Percentiles rank a stretch among this genome's conserved stretches.
phyloP scores from a whole-genome alignment of 2,113 vertebrate genomes.

The Microcebus ravelobensis region DNA sequence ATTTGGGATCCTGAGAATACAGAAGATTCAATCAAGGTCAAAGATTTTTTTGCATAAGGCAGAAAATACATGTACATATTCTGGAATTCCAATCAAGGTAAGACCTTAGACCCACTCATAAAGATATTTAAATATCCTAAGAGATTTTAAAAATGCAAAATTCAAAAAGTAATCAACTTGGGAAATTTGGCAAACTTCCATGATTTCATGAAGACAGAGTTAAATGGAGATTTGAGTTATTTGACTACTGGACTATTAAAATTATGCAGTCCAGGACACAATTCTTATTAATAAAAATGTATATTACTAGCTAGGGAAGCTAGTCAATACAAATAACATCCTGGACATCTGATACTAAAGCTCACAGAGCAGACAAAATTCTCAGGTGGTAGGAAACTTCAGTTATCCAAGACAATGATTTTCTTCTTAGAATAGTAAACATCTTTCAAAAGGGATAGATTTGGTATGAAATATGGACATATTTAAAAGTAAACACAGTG shows the following conservation, averaged over 20 bases:
- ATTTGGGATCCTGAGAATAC: neutral
- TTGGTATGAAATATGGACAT: neutral
- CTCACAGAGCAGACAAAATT: neutral
- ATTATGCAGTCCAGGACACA: neutral
- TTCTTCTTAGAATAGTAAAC: neutral
- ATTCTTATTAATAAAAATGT: neutral
- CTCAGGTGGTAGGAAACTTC: neutral
- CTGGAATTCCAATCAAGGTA: neutral
- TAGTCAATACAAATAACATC: neutral
- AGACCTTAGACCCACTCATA: neutral
- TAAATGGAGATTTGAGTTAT: neutral
- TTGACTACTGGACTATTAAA: neutral
- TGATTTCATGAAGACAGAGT: neutral
- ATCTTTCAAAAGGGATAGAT: neutral
- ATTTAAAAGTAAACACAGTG: neutral
- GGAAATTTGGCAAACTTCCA: neutral
- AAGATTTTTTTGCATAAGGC: neutral
- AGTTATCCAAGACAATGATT: neutral
- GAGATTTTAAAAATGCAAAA: neutral
- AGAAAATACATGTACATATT: neutral
- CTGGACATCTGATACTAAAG: neutral
- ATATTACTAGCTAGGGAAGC: neutral
- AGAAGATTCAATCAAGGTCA: neutral
- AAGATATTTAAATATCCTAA: slow-evolving; percentile 5
- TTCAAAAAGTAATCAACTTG: neutral